Conservation (phyloP, 2,113 vertebrate genomes). For the Ochotona princeps region DNA sequence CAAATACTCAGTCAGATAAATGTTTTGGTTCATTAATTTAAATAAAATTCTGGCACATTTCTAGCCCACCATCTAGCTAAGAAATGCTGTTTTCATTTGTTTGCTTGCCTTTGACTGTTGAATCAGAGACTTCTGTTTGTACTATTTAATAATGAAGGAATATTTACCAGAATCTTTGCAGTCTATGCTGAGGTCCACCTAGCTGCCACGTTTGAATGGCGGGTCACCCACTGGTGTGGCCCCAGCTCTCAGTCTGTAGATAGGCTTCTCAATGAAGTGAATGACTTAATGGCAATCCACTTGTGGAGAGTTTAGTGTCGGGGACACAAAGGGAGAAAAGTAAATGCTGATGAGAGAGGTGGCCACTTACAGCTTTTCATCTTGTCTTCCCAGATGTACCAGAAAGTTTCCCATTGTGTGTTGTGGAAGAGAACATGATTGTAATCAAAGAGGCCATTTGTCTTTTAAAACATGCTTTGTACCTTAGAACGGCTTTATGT, state of each 20-base stretch:
- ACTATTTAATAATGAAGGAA: background rate
- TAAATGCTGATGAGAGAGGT: background rate
- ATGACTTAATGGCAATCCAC: background rate
- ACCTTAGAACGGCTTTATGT: conserved; percentile 2
- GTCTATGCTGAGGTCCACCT: too few species aligned
- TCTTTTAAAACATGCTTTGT: background rate
- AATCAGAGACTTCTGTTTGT: background rate
- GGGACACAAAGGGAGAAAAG: background rate
- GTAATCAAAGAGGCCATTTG: background rate
- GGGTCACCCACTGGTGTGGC: fast-evolving
- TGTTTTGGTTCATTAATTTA: background rate
- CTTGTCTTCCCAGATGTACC: background rate
- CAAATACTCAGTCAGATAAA: conserved; percentile 49
- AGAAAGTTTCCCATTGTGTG: background rate
- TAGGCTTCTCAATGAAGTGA: background rate
- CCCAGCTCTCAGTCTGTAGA: fast-evolving
- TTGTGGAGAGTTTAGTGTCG: background rate
- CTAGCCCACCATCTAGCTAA: conserved; percentile 44
- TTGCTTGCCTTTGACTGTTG: conserved; percentile 31
- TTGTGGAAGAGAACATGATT: background rate
- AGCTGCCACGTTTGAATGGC: fast-evolving
- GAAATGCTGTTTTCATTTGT: background rate
- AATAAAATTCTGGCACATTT: conserved; percentile 54
- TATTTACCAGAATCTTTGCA: background rate
- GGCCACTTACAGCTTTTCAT: background rate